phyloP scores from a whole-genome alignment of 2,888 invertebrate genomes.

The Hydraecia micacea region DNA sequence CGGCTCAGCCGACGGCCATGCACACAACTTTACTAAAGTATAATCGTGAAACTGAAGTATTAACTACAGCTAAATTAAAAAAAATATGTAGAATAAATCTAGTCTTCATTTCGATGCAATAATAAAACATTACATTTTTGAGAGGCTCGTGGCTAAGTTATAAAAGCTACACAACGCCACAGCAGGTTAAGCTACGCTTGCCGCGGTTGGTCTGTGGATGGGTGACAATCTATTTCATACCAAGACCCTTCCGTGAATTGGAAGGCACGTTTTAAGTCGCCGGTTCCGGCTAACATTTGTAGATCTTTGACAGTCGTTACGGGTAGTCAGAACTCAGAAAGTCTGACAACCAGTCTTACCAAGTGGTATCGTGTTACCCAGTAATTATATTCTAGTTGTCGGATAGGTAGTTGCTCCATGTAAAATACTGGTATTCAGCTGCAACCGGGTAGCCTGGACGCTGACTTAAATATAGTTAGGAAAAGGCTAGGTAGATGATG shows the following conservation, averaged over 20 bases:
- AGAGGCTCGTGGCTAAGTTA: not conserved
- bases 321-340: not conserved
- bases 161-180: not conserved
- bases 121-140: not conserved
- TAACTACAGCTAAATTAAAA: not conserved
- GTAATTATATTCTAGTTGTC: not conserved
- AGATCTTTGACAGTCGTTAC: not conserved
- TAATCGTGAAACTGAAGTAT: constrained; percentile 24
- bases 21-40: constrained; percentile 26
- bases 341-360: not conserved
- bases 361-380: not conserved
- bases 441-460: not conserved
- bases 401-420: not conserved
- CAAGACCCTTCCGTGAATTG: not conserved
- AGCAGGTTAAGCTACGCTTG: not conserved
- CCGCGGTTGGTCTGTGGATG: not conserved
- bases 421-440: not conserved
- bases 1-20: constrained; percentile 15
- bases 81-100: not conserved
- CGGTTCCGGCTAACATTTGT: not conserved
- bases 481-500: not conserved
- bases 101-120: not conserved
- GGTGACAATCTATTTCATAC: not conserved
- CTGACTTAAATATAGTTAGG: not conserved
- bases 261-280: too few species aligned